Base-by-base conservation (phyloP, 2,797 vertebrate genomes). In the Melanotaenia nigrans region DNA sequence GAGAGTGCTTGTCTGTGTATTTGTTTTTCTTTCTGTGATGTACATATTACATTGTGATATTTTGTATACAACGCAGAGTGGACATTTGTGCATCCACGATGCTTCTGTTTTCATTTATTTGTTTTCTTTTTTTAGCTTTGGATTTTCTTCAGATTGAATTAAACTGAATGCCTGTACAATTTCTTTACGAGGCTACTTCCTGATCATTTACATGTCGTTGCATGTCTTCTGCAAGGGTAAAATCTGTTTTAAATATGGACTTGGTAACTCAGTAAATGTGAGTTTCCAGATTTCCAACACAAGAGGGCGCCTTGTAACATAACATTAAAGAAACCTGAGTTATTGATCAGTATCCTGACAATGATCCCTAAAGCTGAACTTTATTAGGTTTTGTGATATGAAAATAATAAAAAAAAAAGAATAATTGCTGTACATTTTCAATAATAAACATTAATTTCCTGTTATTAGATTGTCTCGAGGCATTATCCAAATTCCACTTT, bases 1-100 rank as follows among this genome's bases (percentile, higher is more conserved):
- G 61, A 84, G 68, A 72, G 75, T 87, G 81, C 69, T 89, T 61
- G 78, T 90, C 71, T 87, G 61, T 92, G 86, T 90, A 77, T 87
- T 84, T 88, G 80, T 90, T 84, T 30, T 90, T 81, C 53, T 84
- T 89, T 91, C 89, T 89, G 86, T 93, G 90, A 92, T 95, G 93
- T 94, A 92, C 78, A 93, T 92, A 92, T 88, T 85, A 87, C 84
- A 87, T 87, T 83, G 93, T 94, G 92, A 87, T 89, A 85, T 94
- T 95, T 94, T 94, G 89, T 93, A 92, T 85, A 90, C 89, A 80
- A 79, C 85, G 71, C 89, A 85, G 86, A 89, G 85, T 84, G 83
- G 78, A 87, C 81, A 68, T 80, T 82, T 81, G 59, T 81, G 63
- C 33, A 65, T 85, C 75, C 78, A 74, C 68, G 68, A 79, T 73